Evolutionary conservation across 1,140 invertebrate genomes (phyloP).

Genomic region (Danaus melanippus): DNA sequence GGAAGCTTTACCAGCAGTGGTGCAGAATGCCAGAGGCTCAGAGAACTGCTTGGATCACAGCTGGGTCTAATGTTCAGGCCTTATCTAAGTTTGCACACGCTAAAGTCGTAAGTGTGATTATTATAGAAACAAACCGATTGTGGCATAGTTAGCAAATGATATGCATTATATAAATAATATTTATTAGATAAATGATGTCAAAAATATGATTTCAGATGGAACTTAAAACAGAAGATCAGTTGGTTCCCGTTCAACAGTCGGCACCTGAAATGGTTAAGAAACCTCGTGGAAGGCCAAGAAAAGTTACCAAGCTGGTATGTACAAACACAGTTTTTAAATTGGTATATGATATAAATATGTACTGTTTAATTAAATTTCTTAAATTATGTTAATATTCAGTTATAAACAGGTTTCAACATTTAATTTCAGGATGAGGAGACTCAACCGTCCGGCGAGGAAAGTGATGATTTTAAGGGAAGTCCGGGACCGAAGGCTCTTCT

Average conservation of each 20-base stretch:
- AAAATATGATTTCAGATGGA: slow-evolving; percentile 45
- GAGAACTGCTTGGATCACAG: slow-evolving; percentile 82
- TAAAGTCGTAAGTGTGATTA: slow-evolving; percentile 60
- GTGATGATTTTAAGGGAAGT: slow-evolving; percentile 45
- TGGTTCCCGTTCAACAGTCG: slow-evolving; percentile 49
- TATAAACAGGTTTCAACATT: background rate
- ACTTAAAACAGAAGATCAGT: slow-evolving; percentile 59
- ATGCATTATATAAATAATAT: background rate
- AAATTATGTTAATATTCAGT: too few species aligned
- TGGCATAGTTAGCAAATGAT: background rate
- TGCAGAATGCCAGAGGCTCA: slow-evolving; percentile 81
- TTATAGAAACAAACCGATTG: background rate
- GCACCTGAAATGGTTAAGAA: slow-evolving; percentile 32
- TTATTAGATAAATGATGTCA: slow-evolving; percentile 2
- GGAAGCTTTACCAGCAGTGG: slow-evolving; percentile 87
- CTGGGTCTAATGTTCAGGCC: slow-evolving; percentile 81
- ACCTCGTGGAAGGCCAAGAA: slow-evolving; percentile 51
- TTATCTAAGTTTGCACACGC: slow-evolving; percentile 72
- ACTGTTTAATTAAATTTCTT: too few species aligned
- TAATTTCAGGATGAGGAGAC: slow-evolving; percentile 51
- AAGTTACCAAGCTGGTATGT: slow-evolving; percentile 38
- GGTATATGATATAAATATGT: too few species aligned
- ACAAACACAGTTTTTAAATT: background rate
- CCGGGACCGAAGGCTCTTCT: slow-evolving; percentile 28
- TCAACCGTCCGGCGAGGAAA: slow-evolving; percentile 56